Conservation (phyloP, 2,113 vertebrate genomes). For the Eurypyga helias region DNA sequence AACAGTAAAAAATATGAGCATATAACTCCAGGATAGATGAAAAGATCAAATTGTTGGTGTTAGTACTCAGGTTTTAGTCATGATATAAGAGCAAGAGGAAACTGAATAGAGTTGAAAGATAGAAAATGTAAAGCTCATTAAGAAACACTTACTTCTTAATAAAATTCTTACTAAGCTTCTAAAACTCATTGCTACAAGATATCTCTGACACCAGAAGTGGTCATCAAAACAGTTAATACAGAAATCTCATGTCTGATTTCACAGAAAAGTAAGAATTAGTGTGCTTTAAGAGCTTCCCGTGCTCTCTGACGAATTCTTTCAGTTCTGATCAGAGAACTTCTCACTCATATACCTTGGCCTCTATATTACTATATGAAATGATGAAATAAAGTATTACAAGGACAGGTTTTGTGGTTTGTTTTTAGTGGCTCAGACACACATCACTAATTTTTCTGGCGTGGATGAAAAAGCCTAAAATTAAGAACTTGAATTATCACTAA, state of each 20-base stretch:
- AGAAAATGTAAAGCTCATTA: neutral
- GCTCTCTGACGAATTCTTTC: neutral
- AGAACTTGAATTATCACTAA: neutral
- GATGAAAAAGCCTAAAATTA: neutral
- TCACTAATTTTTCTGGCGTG: neutral
- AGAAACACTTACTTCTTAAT: neutral
- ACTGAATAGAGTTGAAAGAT: neutral
- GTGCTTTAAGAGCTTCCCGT: neutral
- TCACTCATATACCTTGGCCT: neutral
- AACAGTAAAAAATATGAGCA: neutral
- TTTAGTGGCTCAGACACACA: neutral
- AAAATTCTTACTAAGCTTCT: neutral
- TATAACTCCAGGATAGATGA: neutral
- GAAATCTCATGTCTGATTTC: neutral
- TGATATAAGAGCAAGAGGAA: neutral
- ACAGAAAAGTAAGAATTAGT: neutral
- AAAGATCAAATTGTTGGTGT: neutral
- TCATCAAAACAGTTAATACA: neutral
- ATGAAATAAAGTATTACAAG: neutral
- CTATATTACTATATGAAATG: neutral
- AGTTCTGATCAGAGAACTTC: neutral
- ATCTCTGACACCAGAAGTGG: neutral
- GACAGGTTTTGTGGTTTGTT: neutral
- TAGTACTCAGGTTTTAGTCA: neutral
- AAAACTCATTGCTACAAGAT: neutral